Base-by-base conservation (phyloP, 2,113 vertebrate species). In the Oenanthe oenanthe region DNA sequence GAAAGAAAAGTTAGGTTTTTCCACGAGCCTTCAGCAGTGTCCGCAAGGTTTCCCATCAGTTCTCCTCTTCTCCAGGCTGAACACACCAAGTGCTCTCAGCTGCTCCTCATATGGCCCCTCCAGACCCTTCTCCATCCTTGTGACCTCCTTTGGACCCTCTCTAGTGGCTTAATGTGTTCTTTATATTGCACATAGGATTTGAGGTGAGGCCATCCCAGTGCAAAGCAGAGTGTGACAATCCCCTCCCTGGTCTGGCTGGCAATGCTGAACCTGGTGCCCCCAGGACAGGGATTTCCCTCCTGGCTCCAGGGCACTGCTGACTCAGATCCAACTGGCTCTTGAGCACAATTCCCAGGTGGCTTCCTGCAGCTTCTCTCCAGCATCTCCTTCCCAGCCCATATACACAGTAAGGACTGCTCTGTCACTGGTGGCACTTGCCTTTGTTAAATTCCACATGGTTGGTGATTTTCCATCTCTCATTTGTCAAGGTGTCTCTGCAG, bases 201-300 rank as follows among this genome's bases (percentile, higher is more conserved):
- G 21, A 53, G 21, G 57, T 26, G 26, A 53, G 38, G 21, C 32
- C 21, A 53, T 21, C 3, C 8, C 57, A 36, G 19, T 36, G 47
- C 26, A 62, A 3, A 54, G 32, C 26, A 53, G 38, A 53, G 38
- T 6, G 6, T 57, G 57, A 25, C 26, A 36, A 17, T 43, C 32
- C 20, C 36, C 38, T 62, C 38, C 10, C 13, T 48, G 10, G 8
- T 21, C 38, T 0, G 0, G 13, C 38, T 3, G 4, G 25, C 0
- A 0, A 7, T 24, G 60, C 48, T 43, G 25, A 7, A 21, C 17
- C 32, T 61, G 38, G 12, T 61, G 20, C 16, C 13, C 13, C 16
- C 32, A 43, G 56, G 13, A 71, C 25, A 53, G 38, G 25, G 66
- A 43, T 51, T 50, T 17, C 13, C 32, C 17, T 72, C 53, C 57